phyloP scores from a whole-genome alignment of 1,140 invertebrate genomes.

The Euura lappo region DNA sequence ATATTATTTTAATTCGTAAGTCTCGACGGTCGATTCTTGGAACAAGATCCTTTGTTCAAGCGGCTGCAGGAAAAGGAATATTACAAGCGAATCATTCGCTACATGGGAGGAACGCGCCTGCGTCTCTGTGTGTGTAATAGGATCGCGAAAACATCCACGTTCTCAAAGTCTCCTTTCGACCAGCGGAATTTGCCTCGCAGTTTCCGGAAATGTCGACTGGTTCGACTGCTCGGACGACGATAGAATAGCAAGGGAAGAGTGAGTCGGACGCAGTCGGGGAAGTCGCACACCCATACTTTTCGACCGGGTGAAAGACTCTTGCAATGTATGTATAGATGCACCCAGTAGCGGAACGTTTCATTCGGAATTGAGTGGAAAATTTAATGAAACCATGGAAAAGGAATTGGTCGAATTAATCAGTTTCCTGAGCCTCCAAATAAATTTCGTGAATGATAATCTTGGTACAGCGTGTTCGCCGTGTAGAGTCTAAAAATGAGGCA shows the following conservation, averaged over 20 bases:
- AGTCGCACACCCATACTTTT: too few species aligned
- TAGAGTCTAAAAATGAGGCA: too few species aligned
- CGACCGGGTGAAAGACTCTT: too few species aligned
- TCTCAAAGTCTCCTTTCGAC: background rate
- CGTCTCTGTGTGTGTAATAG: background rate
- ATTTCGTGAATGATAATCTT: too few species aligned
- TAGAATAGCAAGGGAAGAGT: background rate
- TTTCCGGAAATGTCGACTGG: background rate
- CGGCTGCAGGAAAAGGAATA: background rate
- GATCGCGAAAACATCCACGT: background rate
- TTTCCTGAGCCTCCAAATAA: too few species aligned
- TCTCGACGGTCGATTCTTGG: constrained; percentile 6
- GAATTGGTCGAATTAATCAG: too few species aligned
- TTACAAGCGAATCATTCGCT: background rate
- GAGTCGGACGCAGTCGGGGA: too few species aligned
- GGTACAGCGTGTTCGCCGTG: too few species aligned
- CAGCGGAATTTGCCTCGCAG: background rate
- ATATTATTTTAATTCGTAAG: constrained; percentile 7
- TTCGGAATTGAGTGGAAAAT: too few species aligned
- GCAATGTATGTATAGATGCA: too few species aligned
- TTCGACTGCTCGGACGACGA: background rate
- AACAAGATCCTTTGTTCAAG: background rate
- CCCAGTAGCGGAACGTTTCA: too few species aligned
- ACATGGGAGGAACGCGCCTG: background rate
- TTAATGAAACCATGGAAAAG: too few species aligned